phyloP scores from a whole-genome alignment of 2,797 vertebrate genomes.

The Neosilurus mollespiculum region DNA sequence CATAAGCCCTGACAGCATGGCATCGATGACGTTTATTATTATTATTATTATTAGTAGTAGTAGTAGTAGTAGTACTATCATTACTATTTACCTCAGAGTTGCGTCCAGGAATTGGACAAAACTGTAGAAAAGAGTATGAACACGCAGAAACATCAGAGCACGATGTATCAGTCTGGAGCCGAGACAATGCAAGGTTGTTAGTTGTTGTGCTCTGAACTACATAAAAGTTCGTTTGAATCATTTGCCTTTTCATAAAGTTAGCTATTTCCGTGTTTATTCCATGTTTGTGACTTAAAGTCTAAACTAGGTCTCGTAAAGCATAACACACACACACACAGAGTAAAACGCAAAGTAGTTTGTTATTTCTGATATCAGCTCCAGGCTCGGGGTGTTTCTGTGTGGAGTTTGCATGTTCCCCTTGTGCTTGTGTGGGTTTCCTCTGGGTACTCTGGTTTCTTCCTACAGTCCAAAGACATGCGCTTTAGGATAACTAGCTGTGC shows the following conservation, averaged over 20 bases:
- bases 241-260: background rate
- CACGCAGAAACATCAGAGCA: constrained; percentile 57
- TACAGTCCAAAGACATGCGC: too few species aligned
- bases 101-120: constrained; percentile 66
- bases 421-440: too few species aligned
- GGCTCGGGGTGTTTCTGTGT: too few species aligned
- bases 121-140: constrained; percentile 59
- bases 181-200: constrained; percentile 39
- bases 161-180: constrained; percentile 63
- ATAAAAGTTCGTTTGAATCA: constrained; percentile 4
- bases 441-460: too few species aligned
- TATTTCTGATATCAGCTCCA: background rate
- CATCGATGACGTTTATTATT: background rate
- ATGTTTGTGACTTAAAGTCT: background rate
- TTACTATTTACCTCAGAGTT: constrained; percentile 64
- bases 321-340: background rate
- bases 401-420: too few species aligned
- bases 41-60: too few species aligned
- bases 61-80: too few species aligned
- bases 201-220: constrained; percentile 25
- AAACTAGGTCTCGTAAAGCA: background rate
- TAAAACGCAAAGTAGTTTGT: background rate
- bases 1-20: background rate
- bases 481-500: too few species aligned
- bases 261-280: background rate